A percentile compares a stretch with the other conserved stretches of the same genome.
phyloP scores from a whole-genome alignment of 1,140 invertebrate species.

The Calliphora vicina region DNA sequence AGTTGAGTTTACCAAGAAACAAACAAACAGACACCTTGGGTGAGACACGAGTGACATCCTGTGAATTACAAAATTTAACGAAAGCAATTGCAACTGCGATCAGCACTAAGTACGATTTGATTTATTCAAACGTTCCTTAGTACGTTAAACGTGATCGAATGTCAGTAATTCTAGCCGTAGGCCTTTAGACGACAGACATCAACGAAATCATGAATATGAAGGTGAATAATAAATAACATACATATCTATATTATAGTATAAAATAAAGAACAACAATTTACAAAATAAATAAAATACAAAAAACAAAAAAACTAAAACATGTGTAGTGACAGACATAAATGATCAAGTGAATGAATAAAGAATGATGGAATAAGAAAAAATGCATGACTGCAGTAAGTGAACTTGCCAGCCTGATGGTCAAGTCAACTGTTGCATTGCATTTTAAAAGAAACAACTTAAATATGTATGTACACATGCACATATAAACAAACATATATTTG shows the following conservation, averaged over 20 bases:
- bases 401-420: constrained; percentile 5
- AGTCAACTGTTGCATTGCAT: not conserved
- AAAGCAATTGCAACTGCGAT: not conserved
- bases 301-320: not conserved
- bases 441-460: not conserved
- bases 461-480: not conserved
- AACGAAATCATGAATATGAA: constrained; percentile 1
- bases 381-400: not conserved
- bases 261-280: not conserved
- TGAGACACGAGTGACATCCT: not conserved
- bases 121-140: not conserved
- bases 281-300: not conserved
- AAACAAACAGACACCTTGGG: not conserved
- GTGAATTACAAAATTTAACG: constrained; percentile 9
- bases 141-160: not conserved
- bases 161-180: not conserved
- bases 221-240: constrained; percentile 6
- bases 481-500: not conserved
- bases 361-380: not conserved
- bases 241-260: too few relatives aligned
- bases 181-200: not conserved
- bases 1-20: too few relatives aligned
- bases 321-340: not conserved
- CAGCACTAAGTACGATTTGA: not conserved
- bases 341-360: not conserved